Evolutionary conservation across 1,140 invertebrate genomes (phyloP).

Genomic region (Pteromalus puparum): DNA sequence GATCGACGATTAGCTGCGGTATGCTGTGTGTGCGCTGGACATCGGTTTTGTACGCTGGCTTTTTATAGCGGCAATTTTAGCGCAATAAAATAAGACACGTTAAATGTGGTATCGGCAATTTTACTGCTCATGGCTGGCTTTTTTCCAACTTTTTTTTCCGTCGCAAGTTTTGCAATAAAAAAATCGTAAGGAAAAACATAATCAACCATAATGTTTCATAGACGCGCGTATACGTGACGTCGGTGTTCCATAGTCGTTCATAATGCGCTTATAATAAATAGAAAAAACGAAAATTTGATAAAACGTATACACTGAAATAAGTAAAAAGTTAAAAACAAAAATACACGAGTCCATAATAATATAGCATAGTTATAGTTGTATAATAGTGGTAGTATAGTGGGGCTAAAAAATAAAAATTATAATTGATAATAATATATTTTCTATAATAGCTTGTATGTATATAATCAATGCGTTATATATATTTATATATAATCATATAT

Average conservation of each 20-base stretch:
- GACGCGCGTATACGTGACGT: neutral
- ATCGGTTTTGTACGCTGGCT: neutral
- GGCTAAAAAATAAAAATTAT: conserved; percentile 64
- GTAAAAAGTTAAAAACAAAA: conserved; percentile 38
- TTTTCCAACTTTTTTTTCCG: conserved; percentile 16
- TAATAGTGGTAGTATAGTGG: conserved; percentile 8
- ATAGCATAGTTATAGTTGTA: neutral
- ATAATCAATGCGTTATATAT: conserved; percentile 67
- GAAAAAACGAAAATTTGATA: conserved; percentile 40
- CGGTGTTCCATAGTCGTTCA: neutral
- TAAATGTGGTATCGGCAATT: conserved; percentile 42
- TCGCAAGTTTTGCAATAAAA: conserved; percentile 42
- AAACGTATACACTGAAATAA: conserved; percentile 33
- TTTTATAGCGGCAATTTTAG: conserved; percentile 25
- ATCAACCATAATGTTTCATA: neutral
- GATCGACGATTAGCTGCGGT: neutral
- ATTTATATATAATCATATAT: conserved; percentile 61
- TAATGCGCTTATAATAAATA: conserved; percentile 17
- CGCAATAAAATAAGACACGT: conserved; percentile 31
- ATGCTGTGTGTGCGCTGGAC: neutral
- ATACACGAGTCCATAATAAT: conserved; percentile 45
- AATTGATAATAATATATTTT: conserved; percentile 69
- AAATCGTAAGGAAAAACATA: conserved; percentile 42
- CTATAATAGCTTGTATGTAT: conserved; percentile 62
- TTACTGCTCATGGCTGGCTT: conserved; percentile 15